Conservation (phyloP, 2,888 invertebrate species). For the Acrobasis consociella region DNA sequence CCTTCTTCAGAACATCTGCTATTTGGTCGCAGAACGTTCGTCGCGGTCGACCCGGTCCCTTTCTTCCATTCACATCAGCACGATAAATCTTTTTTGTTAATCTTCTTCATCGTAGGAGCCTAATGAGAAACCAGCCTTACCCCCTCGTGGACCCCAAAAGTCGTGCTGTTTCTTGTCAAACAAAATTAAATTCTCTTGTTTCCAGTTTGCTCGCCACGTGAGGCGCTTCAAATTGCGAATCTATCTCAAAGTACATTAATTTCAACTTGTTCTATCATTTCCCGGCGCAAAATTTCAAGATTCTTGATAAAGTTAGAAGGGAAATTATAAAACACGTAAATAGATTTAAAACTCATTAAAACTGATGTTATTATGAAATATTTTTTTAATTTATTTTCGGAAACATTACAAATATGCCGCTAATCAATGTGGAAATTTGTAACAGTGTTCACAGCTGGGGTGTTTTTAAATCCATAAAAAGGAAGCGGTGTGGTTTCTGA, state of each 20-base stretch:
- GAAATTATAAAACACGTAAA: slow-evolving; percentile 8
- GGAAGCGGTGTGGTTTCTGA: too few species aligned
- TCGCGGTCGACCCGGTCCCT: too few species aligned
- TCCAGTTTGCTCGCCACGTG: slow-evolving; percentile 17
- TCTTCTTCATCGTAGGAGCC: too few species aligned
- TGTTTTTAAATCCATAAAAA: too few species aligned
- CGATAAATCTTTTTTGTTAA: too few species aligned
- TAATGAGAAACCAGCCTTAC: neutral
- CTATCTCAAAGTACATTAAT: slow-evolving; percentile 16
- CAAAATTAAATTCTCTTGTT: slow-evolving; percentile 22
- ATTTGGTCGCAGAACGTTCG: too few species aligned
- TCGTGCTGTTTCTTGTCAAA: slow-evolving; percentile 21
- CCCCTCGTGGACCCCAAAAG: neutral
- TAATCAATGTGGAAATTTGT: too few species aligned
- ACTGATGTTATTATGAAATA: neutral
- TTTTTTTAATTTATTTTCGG: neutral
- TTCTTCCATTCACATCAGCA: too few species aligned
- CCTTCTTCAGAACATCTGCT: too few species aligned
- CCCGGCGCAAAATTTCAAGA: slow-evolving; percentile 6
- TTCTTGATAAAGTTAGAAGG: neutral
- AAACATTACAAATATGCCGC: too few species aligned
- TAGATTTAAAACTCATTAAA: neutral
- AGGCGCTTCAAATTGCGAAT: slow-evolving; percentile 1
- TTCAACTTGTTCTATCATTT: slow-evolving; percentile 15
- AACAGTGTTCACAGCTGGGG: too few species aligned